Evolutionary conservation across 2,797 vertebrate genomes (phyloP).

Genomic region (Rhinophrynus dorsalis): DNA sequence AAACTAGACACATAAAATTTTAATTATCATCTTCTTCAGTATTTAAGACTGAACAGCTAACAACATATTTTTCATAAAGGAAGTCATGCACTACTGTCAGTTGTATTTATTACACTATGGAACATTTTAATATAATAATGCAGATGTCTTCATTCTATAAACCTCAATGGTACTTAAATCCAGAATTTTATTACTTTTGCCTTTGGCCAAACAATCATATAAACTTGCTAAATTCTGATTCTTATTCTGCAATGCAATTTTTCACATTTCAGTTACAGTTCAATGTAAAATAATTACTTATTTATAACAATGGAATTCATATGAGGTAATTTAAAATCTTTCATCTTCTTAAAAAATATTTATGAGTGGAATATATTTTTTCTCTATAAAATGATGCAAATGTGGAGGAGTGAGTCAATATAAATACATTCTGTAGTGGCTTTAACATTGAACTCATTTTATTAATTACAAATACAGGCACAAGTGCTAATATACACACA

Average conservation of each 20-base stretch:
- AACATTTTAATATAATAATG: slow-evolving; percentile 79
- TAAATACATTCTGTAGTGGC: no score
- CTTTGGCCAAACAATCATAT: slow-evolving; percentile 71
- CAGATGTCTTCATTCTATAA: slow-evolving; percentile 77
- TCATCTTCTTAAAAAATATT: slow-evolving; percentile 60
- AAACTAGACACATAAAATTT: slow-evolving; percentile 72
- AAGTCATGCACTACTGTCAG: slow-evolving; percentile 70
- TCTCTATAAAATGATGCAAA: slow-evolving; percentile 11
- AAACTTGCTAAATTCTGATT: slow-evolving; percentile 70
- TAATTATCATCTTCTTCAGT: slow-evolving; percentile 69
- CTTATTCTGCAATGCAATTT: slow-evolving; percentile 60
- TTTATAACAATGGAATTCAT: slow-evolving; percentile 60
- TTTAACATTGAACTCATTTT: no score
- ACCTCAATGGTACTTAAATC: slow-evolving; percentile 73
- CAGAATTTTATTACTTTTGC: slow-evolving; percentile 74
- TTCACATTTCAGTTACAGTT: slow-evolving; percentile 66
- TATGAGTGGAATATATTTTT: slow-evolving; percentile 53
- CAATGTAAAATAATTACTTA: slow-evolving; percentile 64
- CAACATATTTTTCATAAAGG: slow-evolving; percentile 75
- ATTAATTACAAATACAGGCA: no score
- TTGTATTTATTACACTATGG: slow-evolving; percentile 77
- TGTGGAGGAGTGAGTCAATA: background rate
- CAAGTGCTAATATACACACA: no score
- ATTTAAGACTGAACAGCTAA: slow-evolving; percentile 71
- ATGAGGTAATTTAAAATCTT: slow-evolving; percentile 58